Evolutionary conservation across 1,140 invertebrate species (phyloP), one percentile per base, ranked within the genome.

Genomic region (Atta texana): DNA sequence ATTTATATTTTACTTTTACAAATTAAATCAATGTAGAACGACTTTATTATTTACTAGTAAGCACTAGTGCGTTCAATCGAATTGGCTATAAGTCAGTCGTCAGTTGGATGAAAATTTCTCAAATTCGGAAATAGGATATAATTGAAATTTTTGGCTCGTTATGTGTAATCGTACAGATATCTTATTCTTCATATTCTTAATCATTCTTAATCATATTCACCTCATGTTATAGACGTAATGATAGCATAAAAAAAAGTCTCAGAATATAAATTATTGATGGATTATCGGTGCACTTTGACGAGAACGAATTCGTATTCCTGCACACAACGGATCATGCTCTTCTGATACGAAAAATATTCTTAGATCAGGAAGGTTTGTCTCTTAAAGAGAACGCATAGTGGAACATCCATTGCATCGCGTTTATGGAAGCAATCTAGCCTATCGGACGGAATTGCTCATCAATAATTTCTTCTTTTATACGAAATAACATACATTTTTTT

Each of bases 361-460:
- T 82, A 31, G 10, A 34, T 61, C 34, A 53, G 31, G 3, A 31
- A 77, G 12, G 0, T 51, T 31, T 68, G 7, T 77, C 5, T 44
- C 16, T 81, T 6, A 34, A 34, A 31, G 6, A 12, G n/a, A 74
- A 66, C n/a, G 2, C 31, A 59, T n/a, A 7, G 24, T 31, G 68
- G 24, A 16, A 72, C 39, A 74, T 84, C 39, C 53, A 34, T 72
- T 71, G 21, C 39, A 72, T 82, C 80, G 39, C 68, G 55, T 84
- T 84, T 84, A 24, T 74, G 80, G 80, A 84, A 84, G 53, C n/a
- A 61, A 72, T 16, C n/a, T 75, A n/a, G n/a, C 57, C 2, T 61
- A 28, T 57, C 16, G 16, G 18, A 24, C 14, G 4, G 14, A 21
- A 21, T 31, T 49, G 2, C 10, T 39, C 28, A 71, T 2, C 16